Base-by-base conservation (phyloP, 2,113 vertebrate species). In the Tychaedon coryphoeus region DNA sequence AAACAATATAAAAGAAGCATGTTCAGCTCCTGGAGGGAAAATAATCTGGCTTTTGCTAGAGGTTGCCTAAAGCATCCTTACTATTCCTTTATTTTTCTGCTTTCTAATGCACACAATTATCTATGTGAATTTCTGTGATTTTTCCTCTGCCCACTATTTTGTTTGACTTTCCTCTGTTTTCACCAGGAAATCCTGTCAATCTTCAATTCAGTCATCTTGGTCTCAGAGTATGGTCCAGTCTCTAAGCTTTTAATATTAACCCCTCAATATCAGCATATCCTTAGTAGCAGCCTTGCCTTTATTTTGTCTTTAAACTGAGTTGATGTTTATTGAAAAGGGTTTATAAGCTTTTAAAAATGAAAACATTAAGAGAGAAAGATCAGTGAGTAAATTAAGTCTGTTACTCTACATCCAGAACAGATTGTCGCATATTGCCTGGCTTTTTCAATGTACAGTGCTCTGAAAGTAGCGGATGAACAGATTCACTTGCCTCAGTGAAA, bases 241-340 rank as follows among this genome's bases (percentile, higher is more conserved):
- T 75, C 28, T 33, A n/a, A 69, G 40, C 53, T 57, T 86, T 69
- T 42, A 18, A 28, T n/a, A 40, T n/a, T 66, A 75, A 82, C 87
- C 71, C 56, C 31, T 56, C 20, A 4, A 2, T 51, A 69, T 12
- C 1, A 0, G 31, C 1, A 0, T 22, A 29, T 38, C 70, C 38
- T 50, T 57, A 23, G 28, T 9, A 75, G 57, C 61, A 82, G 70
- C 58, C 62, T 79, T 78, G 50, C 34, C 64, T 91, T 60, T 45
- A 11, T 77, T 61, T 33, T n/a, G 24, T 34, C 54, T 38, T 70
- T 53, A 76, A 40, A 36, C 48, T 17, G 48, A 72, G 40, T 69
- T 67, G 25, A 5, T 82, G 38, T 15, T 69, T 90, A 65, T 19
- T 78, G 77, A 16, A 56, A 58, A 57, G 47, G 6, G 4, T 79